Percentiles rank a stretch among this genome's conserved stretches.
These are phyloP conservation scores for Myiotriccus ornatus DNA, from an alignment of 2,797 vertebrate species.

Conservation along the genomic window DNA sequence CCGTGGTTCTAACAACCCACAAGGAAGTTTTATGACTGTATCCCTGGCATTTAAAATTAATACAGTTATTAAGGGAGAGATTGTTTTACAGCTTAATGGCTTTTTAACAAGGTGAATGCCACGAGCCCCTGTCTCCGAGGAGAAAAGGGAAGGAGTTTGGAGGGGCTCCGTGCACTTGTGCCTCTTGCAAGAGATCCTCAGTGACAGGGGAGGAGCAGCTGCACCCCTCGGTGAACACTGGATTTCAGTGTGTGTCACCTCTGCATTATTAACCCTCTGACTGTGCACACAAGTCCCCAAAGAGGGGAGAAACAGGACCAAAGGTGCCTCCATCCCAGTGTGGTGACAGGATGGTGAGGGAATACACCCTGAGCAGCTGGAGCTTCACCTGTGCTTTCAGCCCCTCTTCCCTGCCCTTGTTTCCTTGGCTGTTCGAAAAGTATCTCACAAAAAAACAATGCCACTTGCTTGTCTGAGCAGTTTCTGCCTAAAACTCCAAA, in stretches of 20 bases:
- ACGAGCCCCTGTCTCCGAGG: background rate
- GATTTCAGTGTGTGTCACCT: background rate
- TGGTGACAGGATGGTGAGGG: background rate
- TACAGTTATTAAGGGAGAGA: slow-evolving; percentile 44
- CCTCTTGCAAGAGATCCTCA: background rate
- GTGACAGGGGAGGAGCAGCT: background rate
- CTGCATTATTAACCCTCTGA: background rate
- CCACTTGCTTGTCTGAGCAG: background rate
- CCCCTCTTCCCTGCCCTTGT: background rate
- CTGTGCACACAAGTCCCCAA: background rate
- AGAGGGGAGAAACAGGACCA: background rate
- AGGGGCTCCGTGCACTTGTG: background rate
- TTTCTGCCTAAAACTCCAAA: background rate
- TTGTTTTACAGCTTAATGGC: slow-evolving; percentile 39
- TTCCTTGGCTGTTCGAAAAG: background rate
- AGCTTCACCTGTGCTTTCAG: background rate
- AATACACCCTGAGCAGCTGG: background rate
- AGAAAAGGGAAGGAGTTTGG: background rate
- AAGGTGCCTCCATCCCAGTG: background rate
- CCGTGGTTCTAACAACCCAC: background rate
- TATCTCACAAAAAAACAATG: background rate
- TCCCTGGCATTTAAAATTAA: slow-evolving; percentile 67
- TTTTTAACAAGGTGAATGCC: slow-evolving; percentile 40
- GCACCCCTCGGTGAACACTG: background rate
- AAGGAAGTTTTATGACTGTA: slow-evolving; percentile 20